Evolutionary conservation across 2,797 vertebrate species (phyloP), one percentile per base, ranked within the genome.

Genomic region (Sitta carolinensis): DNA sequence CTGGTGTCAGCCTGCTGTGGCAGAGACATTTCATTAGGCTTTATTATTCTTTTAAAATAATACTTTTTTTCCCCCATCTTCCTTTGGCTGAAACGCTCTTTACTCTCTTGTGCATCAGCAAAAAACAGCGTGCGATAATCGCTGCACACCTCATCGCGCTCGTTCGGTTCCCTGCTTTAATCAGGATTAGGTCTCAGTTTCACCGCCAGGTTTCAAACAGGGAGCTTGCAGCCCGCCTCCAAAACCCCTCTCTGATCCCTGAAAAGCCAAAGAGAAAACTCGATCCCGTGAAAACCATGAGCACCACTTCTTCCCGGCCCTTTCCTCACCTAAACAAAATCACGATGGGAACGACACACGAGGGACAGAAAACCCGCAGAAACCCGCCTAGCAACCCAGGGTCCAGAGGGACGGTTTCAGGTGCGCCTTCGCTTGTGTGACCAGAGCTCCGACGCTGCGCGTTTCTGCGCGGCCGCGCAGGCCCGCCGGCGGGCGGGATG

Each of bases 21-120:
- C 79, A 93, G 21, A 90, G 4, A 16, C 45, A 8, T 62, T 86
- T 76, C 55, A 32, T 48, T 59, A 68, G 36, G 32, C n/a, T 87
- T 79, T 63, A 4, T 73, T 54, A 45, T 11, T 55, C 27, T 85
- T 73, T 58, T n/a, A 47, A 85, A 90, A 13, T 13, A 54, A 22
- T 7, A 7, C 25, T 6, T 8, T 23, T 17, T 23, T 2, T 1
- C 3, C 3, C 21, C 3, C 21, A 15, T 12, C 12, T 36, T 59
- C 11, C 10, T 54, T 55, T 51, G 47, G 27, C 13, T 43, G 7
- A 66, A 66, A 42, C 73, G 3, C 13, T 54, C 34, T 13, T 66
- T 38, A 19, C 9, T 63, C 16, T 11, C 43, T 34, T 40, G 29
- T 9, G 66, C 25, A 25, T 23, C 20, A 50, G 57, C 63, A 69